phyloP scores from a whole-genome alignment of 2,113 vertebrate species.

The Lepidothrix coronata region DNA sequence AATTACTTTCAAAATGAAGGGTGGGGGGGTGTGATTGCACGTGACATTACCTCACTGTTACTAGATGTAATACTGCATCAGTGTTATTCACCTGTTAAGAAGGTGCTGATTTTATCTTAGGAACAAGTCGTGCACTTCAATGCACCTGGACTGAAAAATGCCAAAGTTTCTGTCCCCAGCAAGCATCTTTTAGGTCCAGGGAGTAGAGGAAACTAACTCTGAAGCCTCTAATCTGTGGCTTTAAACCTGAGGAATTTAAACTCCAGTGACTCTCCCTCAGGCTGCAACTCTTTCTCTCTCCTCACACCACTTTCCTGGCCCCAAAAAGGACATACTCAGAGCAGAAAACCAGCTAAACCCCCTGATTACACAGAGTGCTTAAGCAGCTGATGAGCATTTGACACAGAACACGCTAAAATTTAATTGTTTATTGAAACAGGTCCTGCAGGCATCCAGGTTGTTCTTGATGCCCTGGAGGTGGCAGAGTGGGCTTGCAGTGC shows the following conservation, averaged over 20 bases:
- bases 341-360: not conserved
- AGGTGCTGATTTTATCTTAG: not conserved
- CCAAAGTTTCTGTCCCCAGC: not conserved
- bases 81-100: not conserved
- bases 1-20: not conserved
- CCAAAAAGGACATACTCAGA: not conserved
- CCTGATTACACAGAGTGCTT: not conserved
- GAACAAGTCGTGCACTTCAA: not conserved
- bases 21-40: not conserved
- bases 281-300: not conserved
- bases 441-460: fast-evolving
- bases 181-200: not conserved
- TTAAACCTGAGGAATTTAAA: not conserved
- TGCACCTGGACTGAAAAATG: not conserved
- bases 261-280: not conserved
- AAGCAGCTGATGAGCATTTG: not conserved
- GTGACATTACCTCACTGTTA: not conserved
- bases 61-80: not conserved
- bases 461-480: not conserved
- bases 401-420: not conserved
- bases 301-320: not conserved
- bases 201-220: not conserved
- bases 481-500: fast-evolving
- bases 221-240: not conserved
- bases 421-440: not conserved